Evolutionary conservation across 1,140 invertebrate genomes (phyloP).

Genomic region (Globodera ellingtonae): DNA sequence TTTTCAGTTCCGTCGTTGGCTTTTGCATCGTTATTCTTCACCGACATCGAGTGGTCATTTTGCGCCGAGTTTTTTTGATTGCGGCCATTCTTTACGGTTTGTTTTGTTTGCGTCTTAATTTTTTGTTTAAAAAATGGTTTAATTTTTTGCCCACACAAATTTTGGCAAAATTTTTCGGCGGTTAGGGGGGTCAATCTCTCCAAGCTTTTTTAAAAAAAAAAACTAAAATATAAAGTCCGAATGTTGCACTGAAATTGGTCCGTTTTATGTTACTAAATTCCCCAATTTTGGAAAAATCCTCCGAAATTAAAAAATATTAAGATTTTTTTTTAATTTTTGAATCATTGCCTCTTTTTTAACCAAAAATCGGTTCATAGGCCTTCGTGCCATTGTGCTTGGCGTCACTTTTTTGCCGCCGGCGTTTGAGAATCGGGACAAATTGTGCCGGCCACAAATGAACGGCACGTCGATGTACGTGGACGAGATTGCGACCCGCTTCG

Average conservation of each 20-base stretch:
- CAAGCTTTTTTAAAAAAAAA: not conserved
- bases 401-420: slow-evolving; percentile 64
- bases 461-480: slow-evolving; percentile 57
- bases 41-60: slow-evolving; percentile 55
- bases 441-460: slow-evolving; percentile 62
- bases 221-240: too few relatives aligned
- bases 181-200: too few relatives aligned
- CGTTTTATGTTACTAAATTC: too few relatives aligned
- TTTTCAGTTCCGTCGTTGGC: slow-evolving; percentile 58
- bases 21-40: slow-evolving; percentile 62
- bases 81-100: slow-evolving; percentile 51
- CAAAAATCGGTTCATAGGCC: not conserved
- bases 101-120: not conserved
- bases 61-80: slow-evolving; percentile 59
- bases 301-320: too few relatives aligned
- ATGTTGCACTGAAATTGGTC: too few relatives aligned
- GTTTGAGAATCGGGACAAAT: slow-evolving; percentile 63
- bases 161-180: not conserved
- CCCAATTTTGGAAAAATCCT: too few relatives aligned
- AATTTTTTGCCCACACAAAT: too few relatives aligned
- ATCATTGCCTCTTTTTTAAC: slow-evolving; percentile 8
- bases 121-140: not conserved
- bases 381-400: slow-evolving; percentile 59
- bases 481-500: slow-evolving; percentile 58
- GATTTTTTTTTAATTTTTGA: slow-evolving; percentile 19